These are phyloP conservation scores for Lamellibrachia satsuma DNA, from an alignment of 2,888 invertebrate species.

Conservation along the genomic window DNA sequence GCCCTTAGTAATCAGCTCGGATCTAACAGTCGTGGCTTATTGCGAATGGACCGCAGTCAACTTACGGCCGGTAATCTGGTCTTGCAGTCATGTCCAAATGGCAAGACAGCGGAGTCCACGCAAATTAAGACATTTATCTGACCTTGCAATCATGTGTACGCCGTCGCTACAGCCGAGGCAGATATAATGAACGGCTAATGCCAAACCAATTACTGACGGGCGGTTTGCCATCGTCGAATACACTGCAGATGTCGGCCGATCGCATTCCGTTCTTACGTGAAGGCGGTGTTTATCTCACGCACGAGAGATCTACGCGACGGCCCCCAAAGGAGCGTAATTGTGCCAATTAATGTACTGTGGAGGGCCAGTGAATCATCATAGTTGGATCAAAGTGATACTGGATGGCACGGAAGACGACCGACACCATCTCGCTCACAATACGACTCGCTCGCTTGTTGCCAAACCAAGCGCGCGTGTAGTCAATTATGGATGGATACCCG, in stretches of 20 bases:
- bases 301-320: neutral
- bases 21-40: neutral
- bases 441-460: no score
- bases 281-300: neutral
- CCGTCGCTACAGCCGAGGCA: neutral
- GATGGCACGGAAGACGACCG: neutral
- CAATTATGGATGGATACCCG: no score
- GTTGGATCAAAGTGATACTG: neutral
- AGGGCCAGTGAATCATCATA: neutral
- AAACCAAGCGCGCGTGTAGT: no score
- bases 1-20: neutral
- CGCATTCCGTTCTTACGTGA: neutral
- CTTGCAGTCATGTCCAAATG: neutral
- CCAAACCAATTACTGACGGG: neutral
- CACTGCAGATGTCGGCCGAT: neutral
- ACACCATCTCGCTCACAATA: neutral
- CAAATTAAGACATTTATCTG: slow-evolving; percentile 3
- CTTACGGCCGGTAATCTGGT: neutral
- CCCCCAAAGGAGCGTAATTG: neutral
- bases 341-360: neutral
- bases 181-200: neutral
- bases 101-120: neutral
- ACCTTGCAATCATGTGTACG: neutral
- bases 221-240: neutral
- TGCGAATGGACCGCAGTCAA: neutral